Conservation (phyloP, 2,113 vertebrate species). For the Tonatia bakeri region DNA sequence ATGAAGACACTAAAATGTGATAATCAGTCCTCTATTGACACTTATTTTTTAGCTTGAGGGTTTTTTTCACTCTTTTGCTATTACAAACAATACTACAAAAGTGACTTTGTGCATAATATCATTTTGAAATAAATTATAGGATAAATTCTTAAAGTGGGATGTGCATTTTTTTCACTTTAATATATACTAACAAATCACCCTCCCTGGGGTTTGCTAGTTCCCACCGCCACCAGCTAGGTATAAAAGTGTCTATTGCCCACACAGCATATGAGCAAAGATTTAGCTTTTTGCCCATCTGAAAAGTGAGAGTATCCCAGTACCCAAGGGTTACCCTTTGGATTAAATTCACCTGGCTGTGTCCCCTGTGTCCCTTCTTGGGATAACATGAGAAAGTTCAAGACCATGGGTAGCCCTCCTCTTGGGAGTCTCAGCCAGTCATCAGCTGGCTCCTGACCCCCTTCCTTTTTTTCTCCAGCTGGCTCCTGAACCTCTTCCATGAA, state of each 20-base stretch:
- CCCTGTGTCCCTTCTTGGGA: not conserved
- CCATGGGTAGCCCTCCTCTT: not conserved
- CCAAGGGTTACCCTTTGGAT: not conserved
- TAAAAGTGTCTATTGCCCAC: not conserved
- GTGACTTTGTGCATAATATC: not conserved
- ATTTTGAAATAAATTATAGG: not conserved
- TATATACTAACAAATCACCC: not conserved
- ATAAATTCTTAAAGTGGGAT: not conserved
- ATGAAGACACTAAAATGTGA: not conserved
- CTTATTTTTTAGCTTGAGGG: not conserved
- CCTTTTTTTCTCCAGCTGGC: constrained; percentile 17
- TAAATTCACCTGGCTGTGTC: not conserved
- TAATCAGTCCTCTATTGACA: not conserved
- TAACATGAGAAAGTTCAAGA: not conserved
- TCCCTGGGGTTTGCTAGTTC: not conserved
- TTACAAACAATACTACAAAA: not conserved
- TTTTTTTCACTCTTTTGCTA: not conserved
- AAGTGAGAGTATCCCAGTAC: not conserved
- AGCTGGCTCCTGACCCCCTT: not conserved
- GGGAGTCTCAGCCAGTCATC: not conserved
- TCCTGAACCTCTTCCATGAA: constrained; percentile 34
- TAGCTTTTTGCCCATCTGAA: not conserved
- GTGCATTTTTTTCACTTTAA: not conserved
- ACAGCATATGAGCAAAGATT: not conserved
- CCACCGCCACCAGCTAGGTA: not conserved